Percentiles rank a stretch among this genome's conserved stretches.
Conservation (phyloP, 2,113 vertebrate genomes). For the Nematolebias whitei region DNA sequence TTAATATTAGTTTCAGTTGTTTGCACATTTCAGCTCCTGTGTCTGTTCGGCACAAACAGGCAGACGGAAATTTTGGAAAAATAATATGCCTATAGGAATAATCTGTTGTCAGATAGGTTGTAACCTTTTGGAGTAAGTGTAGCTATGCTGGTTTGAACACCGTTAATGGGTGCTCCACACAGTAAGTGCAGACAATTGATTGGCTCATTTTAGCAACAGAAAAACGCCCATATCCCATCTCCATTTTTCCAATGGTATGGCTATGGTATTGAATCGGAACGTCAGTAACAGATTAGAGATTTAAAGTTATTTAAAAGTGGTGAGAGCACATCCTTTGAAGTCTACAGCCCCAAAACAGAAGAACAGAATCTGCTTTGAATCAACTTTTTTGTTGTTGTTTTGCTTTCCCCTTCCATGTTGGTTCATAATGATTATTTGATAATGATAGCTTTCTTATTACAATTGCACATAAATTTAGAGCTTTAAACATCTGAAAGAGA, state of each 20-base stretch:
- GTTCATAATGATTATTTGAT: constrained; percentile 72
- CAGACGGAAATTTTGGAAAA: constrained; percentile 16
- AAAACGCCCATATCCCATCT: constrained; percentile 9
- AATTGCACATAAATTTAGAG: constrained; percentile 42
- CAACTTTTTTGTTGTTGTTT: neutral
- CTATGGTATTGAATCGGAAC: constrained; percentile 14
- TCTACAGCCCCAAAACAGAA: constrained; percentile 49
- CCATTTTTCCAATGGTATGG: constrained; percentile 14
- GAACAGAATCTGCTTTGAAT: constrained; percentile 57
- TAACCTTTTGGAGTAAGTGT: constrained; percentile 19
- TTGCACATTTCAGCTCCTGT: constrained; percentile 5
- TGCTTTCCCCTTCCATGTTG: constrained; percentile 37
- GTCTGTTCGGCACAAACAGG: constrained; percentile 13
- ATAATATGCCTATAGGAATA: constrained; percentile 22
- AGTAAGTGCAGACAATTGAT: constrained; percentile 29
- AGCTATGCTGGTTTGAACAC: constrained; percentile 39
- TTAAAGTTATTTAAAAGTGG: constrained; percentile 69
- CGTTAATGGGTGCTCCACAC: constrained; percentile 35
- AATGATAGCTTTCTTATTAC: constrained; percentile 68
- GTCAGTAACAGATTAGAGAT: constrained; percentile 62
- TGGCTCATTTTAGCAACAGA: constrained; percentile 40
- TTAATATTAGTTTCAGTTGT: constrained; percentile 10
- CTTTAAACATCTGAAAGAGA: constrained; percentile 60
- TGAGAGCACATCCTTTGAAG: constrained; percentile 68
- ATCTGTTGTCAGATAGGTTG: constrained; percentile 34